Conservation (phyloP, 2,113 vertebrate genomes). For the Corythornis cristatus region DNA sequence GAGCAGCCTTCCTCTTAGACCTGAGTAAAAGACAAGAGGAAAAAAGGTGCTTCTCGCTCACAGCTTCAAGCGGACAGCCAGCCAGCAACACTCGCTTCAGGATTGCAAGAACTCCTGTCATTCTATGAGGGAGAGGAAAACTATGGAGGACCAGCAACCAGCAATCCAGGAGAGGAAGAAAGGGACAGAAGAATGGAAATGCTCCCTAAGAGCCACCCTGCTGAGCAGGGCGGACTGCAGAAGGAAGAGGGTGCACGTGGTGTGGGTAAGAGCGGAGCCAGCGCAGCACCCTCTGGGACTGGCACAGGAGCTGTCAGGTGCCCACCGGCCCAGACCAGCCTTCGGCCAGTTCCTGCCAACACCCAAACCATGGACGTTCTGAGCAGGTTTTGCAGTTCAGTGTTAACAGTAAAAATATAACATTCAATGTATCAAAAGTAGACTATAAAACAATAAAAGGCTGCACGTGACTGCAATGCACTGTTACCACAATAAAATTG, state of each 20-base stretch:
- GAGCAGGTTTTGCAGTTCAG: not conserved
- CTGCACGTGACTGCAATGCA: not conserved
- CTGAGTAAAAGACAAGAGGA: not conserved
- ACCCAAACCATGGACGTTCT: not conserved
- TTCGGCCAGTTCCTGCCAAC: not conserved
- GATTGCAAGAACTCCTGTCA: not conserved
- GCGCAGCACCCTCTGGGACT: not conserved
- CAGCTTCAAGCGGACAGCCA: not conserved
- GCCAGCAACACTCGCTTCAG: not conserved
- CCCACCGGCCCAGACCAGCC: not conserved
- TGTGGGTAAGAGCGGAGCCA: not conserved
- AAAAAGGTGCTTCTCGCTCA: not conserved
- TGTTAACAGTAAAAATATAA: not conserved
- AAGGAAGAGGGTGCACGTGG: not conserved
- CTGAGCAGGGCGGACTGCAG: not conserved
- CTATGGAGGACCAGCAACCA: not conserved
- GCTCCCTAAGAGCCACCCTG: not conserved
- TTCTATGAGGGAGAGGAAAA: not conserved
- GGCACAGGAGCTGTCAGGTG: not conserved
- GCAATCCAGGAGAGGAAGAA: not conserved
- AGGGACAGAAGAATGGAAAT: not conserved
- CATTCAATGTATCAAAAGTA: constrained; percentile 33
- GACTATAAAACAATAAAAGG: not conserved
- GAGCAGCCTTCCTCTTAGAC: constrained; percentile 6
- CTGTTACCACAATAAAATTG: not conserved